Conservation (phyloP, 2,888 invertebrate genomes). For the Hoplodrina blanda region DNA sequence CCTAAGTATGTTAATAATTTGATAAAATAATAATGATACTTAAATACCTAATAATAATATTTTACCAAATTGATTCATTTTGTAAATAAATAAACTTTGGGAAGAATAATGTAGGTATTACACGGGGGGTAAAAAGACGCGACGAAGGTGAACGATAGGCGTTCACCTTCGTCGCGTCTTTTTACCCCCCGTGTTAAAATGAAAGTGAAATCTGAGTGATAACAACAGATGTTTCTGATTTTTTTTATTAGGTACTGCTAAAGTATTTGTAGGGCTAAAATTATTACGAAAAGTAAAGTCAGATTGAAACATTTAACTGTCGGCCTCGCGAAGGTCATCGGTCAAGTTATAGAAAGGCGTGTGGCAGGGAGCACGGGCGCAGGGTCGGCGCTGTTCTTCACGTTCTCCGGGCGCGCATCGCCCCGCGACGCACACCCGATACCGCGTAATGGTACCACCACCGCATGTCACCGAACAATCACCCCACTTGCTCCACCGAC, state of each 20-base stretch:
- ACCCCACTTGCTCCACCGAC: constrained; percentile 86
- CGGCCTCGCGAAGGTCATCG: constrained; percentile 62
- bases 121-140: too few relatives aligned
- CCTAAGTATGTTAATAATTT: too few relatives aligned
- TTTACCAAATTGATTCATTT: too few relatives aligned
- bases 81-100: too few relatives aligned
- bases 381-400: constrained; percentile 81
- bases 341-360: constrained; percentile 24
- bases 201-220: neutral
- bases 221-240: too few relatives aligned
- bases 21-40: too few relatives aligned
- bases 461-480: constrained; percentile 84
- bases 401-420: constrained; percentile 83
- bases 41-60: too few relatives aligned
- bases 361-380: constrained; percentile 74
- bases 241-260: too few relatives aligned
- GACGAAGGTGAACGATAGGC: too few relatives aligned
- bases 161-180: too few relatives aligned
- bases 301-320: constrained; percentile 40
- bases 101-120: too few relatives aligned
- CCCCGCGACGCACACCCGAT: constrained; percentile 79
- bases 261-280: neutral
- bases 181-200: neutral
- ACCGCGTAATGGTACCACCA: constrained; percentile 73
- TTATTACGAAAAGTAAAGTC: neutral